Base-by-base conservation (phyloP, 2,113 vertebrate genomes). In the Sturnira hondurensis region DNA sequence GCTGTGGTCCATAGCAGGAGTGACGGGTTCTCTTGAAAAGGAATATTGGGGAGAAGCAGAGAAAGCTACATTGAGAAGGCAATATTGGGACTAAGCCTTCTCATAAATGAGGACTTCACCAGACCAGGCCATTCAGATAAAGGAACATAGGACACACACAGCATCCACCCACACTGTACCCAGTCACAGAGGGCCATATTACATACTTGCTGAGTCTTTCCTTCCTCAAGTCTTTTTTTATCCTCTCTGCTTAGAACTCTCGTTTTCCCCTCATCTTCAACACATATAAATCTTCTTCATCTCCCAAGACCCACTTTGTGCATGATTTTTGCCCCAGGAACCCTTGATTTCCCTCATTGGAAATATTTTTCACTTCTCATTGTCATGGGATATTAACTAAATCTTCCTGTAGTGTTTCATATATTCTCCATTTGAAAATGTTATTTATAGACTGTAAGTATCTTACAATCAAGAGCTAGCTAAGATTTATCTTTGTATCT, bases 181-280 rank as follows among this genome's bases (percentile, higher is more conserved):
- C 7, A 36, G 52, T 5, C 3, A 7, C 9, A 28, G 0, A 2
- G 6, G 1, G 5, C 5, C 70, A 2, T 38, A 33, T 36, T 33
- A 36, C 7, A 58, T 17, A 4, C 4, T 33, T 10, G 7, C 4
- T 0, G 6, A 20, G 16, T 50, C 26, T 17, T 77, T 3, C 6
- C 9, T 1, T 61, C 10, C 19, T 38, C 11, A 38, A 5, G 5
- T 14, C n/a, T 82, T 31, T 22, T 58, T 77, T 58, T 26, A n/a
- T 47, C 1, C 1, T 70, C 3, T 54, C 16, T 80, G 10, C 43
- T 80, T 43, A 78, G 24, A 92, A 89, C 68, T 70, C 12, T 0
- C 4, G 52, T 43, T 71, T 71, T 33, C 0, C 28, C 2, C 11
- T 71, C 43, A 76, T 54, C 13, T 73, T 76, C 13, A 61, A 47